These are phyloP conservation scores for Heterotilapia buettikoferi DNA, from an alignment of 2,113 vertebrate species.

Conservation along the genomic window DNA sequence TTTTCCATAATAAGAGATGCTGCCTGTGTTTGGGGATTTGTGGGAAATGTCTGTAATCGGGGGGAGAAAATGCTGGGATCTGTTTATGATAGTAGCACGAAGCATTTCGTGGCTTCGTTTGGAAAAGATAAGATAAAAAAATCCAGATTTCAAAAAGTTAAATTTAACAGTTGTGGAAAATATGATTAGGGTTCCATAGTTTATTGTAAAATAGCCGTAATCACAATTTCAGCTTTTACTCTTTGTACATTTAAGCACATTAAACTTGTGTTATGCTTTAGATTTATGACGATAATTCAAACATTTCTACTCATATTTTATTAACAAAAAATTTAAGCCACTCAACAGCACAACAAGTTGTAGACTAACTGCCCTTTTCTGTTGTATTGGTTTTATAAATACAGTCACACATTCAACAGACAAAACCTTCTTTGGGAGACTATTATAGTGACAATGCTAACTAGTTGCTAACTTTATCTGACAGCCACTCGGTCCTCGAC, in stretches of 20 bases:
- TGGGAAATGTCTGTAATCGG: slow-evolving; percentile 42
- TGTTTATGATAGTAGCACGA: background rate
- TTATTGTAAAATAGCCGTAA: background rate
- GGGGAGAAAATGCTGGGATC: background rate
- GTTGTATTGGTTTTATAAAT: background rate
- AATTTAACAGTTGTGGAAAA: background rate
- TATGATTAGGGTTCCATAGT: background rate
- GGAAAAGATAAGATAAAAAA: background rate
- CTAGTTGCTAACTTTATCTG: background rate
- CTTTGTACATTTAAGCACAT: background rate
- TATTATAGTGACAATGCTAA: background rate
- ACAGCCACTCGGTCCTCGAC: background rate
- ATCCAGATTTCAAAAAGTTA: background rate
- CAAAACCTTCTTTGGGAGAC: background rate
- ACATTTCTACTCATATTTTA: background rate
- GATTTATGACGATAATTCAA: background rate
- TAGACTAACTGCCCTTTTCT: background rate
- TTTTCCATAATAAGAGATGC: slow-evolving; percentile 49
- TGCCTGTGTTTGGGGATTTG: slow-evolving; percentile 25
- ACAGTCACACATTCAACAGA: background rate
- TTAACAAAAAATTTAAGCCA: background rate
- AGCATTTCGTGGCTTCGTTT: background rate
- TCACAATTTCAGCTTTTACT: background rate
- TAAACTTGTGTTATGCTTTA: background rate
- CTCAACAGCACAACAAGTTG: background rate